Evolutionary conservation across 1,140 invertebrate species (phyloP).

Genomic region (Drusus annulatus): DNA sequence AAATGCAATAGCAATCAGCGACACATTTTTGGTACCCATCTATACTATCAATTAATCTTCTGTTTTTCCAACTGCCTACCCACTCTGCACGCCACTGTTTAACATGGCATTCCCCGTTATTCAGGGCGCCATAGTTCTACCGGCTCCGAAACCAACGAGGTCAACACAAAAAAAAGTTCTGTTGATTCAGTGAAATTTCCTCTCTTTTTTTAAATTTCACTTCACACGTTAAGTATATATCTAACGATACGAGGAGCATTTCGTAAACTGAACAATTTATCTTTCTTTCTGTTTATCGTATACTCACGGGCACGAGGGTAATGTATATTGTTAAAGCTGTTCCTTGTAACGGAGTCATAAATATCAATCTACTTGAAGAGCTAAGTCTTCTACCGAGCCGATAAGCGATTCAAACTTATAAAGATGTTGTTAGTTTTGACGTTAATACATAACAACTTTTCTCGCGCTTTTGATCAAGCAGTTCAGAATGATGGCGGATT

Average conservation of each 20-base stretch:
- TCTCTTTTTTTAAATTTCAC: too few species aligned
- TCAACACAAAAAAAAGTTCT: too few species aligned
- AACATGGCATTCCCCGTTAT: too few species aligned
- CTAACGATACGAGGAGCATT: not conserved
- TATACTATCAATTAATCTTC: too few species aligned
- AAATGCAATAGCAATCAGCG: too few species aligned
- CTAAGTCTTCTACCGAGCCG: conserved; percentile 33
- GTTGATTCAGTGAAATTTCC: too few species aligned
- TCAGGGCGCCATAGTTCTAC: too few species aligned
- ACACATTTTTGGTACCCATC: too few species aligned
- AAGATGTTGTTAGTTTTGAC: conserved; percentile 42
- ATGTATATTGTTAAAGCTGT: conserved; percentile 39
- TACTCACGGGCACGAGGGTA: conserved; percentile 11
- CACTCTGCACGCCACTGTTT: too few species aligned
- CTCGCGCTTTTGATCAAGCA: not conserved
- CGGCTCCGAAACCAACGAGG: too few species aligned
- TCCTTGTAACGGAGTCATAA: conserved; percentile 34
- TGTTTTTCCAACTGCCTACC: too few species aligned
- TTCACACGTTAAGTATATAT: not conserved
- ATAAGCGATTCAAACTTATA: conserved; percentile 39
- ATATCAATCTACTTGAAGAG: conserved; percentile 32
- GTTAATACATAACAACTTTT: conserved; percentile 23
- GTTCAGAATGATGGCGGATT: too few species aligned
- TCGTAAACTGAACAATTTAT: not conserved
- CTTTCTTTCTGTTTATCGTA: not conserved